Base-by-base conservation (phyloP, 2,888 invertebrate species). In the Drosophila eohydei region DNA sequence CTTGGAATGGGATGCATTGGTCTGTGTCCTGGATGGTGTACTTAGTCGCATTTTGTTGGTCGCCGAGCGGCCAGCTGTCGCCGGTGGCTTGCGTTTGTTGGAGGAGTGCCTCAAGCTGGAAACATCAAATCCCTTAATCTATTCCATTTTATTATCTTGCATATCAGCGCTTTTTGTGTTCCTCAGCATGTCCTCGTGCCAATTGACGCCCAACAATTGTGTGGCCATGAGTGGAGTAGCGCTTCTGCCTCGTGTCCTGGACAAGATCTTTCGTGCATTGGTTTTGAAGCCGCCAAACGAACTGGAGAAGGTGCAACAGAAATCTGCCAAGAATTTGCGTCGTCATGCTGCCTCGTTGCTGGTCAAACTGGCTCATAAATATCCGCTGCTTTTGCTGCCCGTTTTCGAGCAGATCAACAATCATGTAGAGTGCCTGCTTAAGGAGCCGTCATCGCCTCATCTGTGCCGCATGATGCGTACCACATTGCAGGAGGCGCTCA, bases 141-240 rank as follows among this genome's bases (percentile, higher is more conserved):
- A 97, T 30, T 98, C 98, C 0, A 95, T 96, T 56, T 93, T 97
- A 63, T 93, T 98, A n/a, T 98, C 98, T 0, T 97, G 97, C 93
- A 96, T 98, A 78, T 98, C 98, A 2, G 97, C 98, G 0, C 94
- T 98, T 3, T 98, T 98, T 92, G 97, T 97, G 34, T 98, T 98
- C 93, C 94, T 98, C 28, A 97, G 96, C 89, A 96, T 97, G 95
- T 96, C 97, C 0, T 96, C 97, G 43, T 96, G 96, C 82, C 96
- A 96, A 87, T 94, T 96, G 73, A 95, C 95, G 0, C 79, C 92
- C 40, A 93, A 92, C 54, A 95, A 94, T 89, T 94, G 94, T 63
- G 94, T 94, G 75, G 94, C 95, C 5, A 94, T 95, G 93, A 95
- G 94, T 16, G 95, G 95, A 2, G 95, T 95, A 0, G 94, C 94